Percentiles rank a stretch among this genome's conserved stretches.
Evolutionary conservation across 2,888 invertebrate genomes (phyloP).

Genomic region (Drosophila cracens): DNA sequence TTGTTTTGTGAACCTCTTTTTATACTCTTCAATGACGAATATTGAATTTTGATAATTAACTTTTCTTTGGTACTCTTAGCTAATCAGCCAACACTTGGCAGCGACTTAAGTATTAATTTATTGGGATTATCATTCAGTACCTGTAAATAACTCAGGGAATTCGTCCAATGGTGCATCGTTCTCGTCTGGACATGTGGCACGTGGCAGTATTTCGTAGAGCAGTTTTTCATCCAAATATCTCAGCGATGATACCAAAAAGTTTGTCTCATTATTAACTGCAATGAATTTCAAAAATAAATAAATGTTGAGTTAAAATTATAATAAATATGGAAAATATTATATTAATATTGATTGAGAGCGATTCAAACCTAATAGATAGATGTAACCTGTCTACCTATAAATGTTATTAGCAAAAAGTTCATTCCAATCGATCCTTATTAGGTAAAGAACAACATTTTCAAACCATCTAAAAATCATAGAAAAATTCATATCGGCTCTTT

Average conservation of each 20-base stretch:
- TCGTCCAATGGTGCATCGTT: slow-evolving; percentile 73
- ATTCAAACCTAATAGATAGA: slow-evolving; percentile 23
- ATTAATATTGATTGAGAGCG: not conserved
- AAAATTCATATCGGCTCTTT: not conserved
- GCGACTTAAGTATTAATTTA: not conserved
- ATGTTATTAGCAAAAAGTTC: not conserved
- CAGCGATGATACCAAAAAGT: slow-evolving; percentile 67
- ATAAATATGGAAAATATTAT: not conserved
- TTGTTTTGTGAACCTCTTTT: not conserved
- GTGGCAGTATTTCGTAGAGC: slow-evolving; percentile 66
- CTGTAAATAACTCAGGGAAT: slow-evolving; percentile 80
- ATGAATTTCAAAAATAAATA: not conserved
- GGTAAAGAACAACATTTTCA: not conserved
- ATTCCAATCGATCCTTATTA: not conserved
- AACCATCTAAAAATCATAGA: not conserved
- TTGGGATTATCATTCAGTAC: slow-evolving; percentile 49
- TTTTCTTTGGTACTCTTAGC: not conserved
- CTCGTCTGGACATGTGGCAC: slow-evolving; percentile 64
- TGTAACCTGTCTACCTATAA: not conserved
- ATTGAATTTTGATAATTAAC: not conserved
- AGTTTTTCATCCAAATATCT: slow-evolving; percentile 78
- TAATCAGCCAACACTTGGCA: not conserved
- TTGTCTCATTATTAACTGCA: slow-evolving; percentile 67
- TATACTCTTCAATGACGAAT: not conserved
- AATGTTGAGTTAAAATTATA: not conserved